phyloP scores from a whole-genome alignment of 2,888 invertebrate genomes.

The Trachelus iudaicus region DNA sequence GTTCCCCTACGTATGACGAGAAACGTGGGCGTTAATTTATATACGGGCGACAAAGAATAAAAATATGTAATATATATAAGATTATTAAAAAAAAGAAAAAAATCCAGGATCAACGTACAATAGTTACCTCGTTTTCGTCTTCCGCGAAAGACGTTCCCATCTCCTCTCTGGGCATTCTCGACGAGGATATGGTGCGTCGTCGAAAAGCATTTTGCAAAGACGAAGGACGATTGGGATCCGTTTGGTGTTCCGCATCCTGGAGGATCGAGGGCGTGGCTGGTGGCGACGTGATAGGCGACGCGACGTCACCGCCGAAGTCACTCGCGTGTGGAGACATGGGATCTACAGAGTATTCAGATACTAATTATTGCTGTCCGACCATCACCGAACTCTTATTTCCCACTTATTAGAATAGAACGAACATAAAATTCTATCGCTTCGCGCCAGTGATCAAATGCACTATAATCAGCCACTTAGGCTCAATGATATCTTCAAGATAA shows the following conservation, averaged over 20 bases:
- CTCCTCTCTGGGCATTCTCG: constrained; percentile 55
- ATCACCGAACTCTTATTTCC: not conserved
- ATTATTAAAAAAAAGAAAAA: not conserved
- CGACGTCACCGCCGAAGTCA: constrained; percentile 64
- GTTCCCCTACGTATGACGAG: not conserved
- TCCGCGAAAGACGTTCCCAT: constrained; percentile 41
- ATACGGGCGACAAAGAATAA: not conserved
- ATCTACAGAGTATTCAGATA: constrained; percentile 60
- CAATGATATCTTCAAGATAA: not conserved
- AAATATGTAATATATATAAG: not conserved
- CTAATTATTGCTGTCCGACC: not conserved
- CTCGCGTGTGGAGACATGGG: constrained; percentile 72
- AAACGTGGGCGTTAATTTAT: not conserved
- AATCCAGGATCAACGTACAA: not conserved
- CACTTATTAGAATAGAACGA: not conserved
- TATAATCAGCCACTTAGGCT: not conserved
- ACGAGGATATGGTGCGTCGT: constrained; percentile 53
- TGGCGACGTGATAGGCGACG: constrained; percentile 68
- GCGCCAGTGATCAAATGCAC: not conserved
- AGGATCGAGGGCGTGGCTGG: constrained; percentile 66
- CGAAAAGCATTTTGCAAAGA: constrained; percentile 56
- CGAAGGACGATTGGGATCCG: constrained; percentile 50
- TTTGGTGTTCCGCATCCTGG: constrained; percentile 52
- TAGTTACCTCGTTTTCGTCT: constrained; percentile 58
- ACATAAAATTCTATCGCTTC: not conserved